Percentiles rank a stretch among this genome's conserved stretches.
Evolutionary conservation across 2,113 vertebrate genomes (phyloP).

Genomic region (Aythya baeri): DNA sequence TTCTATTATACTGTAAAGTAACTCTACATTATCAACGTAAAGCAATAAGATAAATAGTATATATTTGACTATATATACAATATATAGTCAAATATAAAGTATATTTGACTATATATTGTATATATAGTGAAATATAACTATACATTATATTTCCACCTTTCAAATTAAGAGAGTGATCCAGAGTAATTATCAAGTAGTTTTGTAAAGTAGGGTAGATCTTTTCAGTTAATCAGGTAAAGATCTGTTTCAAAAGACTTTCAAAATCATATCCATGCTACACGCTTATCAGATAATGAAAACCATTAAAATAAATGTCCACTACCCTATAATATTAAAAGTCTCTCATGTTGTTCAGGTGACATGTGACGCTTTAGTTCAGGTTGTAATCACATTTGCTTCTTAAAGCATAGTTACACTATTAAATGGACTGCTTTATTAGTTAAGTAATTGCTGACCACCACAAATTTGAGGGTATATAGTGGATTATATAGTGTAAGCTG

Average conservation of each 20-base stretch:
- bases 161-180: background rate
- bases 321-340: rapidly evolving
- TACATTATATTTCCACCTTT: background rate
- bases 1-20: background rate
- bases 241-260: background rate
- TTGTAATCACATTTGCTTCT: background rate
- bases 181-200: background rate
- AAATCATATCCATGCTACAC: background rate
- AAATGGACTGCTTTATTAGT: background rate
- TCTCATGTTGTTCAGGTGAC: background rate
- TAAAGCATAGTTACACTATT: background rate
- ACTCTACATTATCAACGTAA: background rate
- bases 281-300: background rate
- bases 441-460: background rate
- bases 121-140: background rate
- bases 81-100: background rate
- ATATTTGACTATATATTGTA: background rate
- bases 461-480: background rate
- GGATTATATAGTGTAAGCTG: too few species aligned
- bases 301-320: too few species aligned
- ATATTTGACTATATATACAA: background rate
- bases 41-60: background rate
- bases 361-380: background rate
- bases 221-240: background rate
- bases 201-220: background rate